Evolutionary conservation across 2,113 vertebrate species (phyloP).

Genomic region (Cacatua alba): DNA sequence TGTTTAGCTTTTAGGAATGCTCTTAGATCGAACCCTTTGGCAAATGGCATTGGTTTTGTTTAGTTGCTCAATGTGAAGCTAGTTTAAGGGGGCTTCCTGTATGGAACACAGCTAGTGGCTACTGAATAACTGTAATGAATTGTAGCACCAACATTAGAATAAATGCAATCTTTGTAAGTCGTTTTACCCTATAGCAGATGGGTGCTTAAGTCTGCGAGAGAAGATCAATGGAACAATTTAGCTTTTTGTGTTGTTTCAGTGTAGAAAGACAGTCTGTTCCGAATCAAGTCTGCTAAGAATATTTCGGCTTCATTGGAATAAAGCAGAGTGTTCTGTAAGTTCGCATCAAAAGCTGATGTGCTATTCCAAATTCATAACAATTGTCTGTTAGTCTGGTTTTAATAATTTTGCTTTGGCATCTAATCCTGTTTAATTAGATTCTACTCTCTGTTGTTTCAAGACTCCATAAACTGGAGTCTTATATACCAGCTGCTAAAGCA

Average conservation of each 20-base stretch:
- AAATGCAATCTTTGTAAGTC: conserved; percentile 11
- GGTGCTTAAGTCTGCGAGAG: conserved; percentile 55
- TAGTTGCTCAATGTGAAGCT: not conserved
- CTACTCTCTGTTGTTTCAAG: conserved; percentile 84
- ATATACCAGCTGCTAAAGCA: conserved; percentile 83
- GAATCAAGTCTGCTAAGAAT: conserved; percentile 52
- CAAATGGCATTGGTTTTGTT: not conserved
- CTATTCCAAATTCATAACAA: conserved; percentile 74
- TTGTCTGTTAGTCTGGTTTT: conserved; percentile 84
- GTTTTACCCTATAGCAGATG: conserved; percentile 58
- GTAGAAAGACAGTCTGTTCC: conserved; percentile 58
- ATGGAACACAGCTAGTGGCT: not conserved
- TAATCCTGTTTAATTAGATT: conserved; percentile 89
- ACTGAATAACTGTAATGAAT: not conserved
- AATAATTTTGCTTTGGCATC: conserved; percentile 85
- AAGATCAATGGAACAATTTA: conserved; percentile 67
- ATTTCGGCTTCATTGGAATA: conserved; percentile 59
- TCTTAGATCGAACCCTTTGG: not conserved
- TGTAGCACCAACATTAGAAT: not conserved
- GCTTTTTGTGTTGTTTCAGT: conserved; percentile 58
- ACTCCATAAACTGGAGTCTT: conserved; percentile 84
- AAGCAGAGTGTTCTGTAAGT: conserved; percentile 56
- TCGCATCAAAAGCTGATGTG: conserved; percentile 62
- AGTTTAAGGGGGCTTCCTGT: not conserved
- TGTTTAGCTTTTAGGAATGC: not conserved